phyloP scores from a whole-genome alignment of 2,113 vertebrate species.

The Prolemur simus region DNA sequence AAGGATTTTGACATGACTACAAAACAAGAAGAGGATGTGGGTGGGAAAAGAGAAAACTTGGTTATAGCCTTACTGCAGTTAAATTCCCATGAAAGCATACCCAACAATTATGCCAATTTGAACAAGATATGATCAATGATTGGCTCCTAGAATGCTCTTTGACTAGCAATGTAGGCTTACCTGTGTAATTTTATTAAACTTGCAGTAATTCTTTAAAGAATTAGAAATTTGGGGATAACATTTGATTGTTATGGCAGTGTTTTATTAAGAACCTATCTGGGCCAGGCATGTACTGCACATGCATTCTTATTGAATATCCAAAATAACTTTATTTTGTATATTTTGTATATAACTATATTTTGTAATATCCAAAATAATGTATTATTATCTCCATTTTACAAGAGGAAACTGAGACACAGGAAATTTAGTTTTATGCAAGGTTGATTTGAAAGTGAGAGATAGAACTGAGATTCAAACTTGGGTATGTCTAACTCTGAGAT shows the following conservation, averaged over 20 bases:
- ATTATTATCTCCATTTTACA: background rate
- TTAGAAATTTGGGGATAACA: background rate
- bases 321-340: background rate
- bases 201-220: background rate
- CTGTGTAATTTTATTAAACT: background rate
- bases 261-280: background rate
- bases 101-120: background rate
- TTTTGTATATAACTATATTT: no score
- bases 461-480: background rate
- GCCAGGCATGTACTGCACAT: background rate
- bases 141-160: background rate
- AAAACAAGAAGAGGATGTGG: background rate
- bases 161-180: background rate
- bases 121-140: background rate
- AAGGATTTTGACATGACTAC: background rate
- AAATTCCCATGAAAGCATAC: background rate
- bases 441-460: background rate
- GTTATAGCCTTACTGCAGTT: background rate
- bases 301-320: slow-evolving; percentile 10
- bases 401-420: background rate
- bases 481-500: background rate
- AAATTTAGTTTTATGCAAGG: background rate
- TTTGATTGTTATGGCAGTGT: background rate
- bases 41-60: background rate
- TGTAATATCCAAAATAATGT: background rate